Evolutionary conservation across 2,797 vertebrate genomes (phyloP).

Genomic region (Phataginus tricuspis): DNA sequence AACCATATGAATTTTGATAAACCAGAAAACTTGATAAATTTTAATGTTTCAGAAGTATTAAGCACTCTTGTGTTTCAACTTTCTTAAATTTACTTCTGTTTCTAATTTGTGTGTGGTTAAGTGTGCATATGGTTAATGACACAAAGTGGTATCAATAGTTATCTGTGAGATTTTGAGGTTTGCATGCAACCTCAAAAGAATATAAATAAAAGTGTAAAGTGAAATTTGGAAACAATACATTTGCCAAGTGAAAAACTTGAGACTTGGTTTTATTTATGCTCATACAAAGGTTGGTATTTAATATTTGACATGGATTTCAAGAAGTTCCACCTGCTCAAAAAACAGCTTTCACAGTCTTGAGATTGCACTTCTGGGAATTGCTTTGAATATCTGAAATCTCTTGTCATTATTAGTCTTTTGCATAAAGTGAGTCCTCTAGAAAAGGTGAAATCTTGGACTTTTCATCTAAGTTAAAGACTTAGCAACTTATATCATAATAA

Average conservation of each 20-base stretch:
- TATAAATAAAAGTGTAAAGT: background rate
- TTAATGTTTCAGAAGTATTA: background rate
- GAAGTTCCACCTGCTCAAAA: background rate
- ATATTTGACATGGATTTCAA: background rate
- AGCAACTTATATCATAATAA: background rate
- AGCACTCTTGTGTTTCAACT: background rate
- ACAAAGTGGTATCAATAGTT: background rate
- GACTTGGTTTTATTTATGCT: background rate
- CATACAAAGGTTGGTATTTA: background rate
- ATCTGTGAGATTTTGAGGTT: background rate
- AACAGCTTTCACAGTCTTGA: background rate
- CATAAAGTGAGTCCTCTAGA: background rate
- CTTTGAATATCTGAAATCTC: background rate
- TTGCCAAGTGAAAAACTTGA: background rate
- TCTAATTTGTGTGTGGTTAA: background rate
- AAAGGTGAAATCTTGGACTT: background rate
- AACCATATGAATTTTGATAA: background rate
- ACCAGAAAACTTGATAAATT: background rate
- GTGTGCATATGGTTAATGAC: background rate
- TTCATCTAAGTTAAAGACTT: background rate
- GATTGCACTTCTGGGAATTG: background rate
- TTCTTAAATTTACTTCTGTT: background rate
- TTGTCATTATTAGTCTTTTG: background rate
- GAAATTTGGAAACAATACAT: background rate
- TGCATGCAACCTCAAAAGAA: background rate